Evolutionary conservation across 2,888 invertebrate genomes (phyloP), one percentile per base, ranked within the genome.

Genomic region (Ernsta delagoae): DNA sequence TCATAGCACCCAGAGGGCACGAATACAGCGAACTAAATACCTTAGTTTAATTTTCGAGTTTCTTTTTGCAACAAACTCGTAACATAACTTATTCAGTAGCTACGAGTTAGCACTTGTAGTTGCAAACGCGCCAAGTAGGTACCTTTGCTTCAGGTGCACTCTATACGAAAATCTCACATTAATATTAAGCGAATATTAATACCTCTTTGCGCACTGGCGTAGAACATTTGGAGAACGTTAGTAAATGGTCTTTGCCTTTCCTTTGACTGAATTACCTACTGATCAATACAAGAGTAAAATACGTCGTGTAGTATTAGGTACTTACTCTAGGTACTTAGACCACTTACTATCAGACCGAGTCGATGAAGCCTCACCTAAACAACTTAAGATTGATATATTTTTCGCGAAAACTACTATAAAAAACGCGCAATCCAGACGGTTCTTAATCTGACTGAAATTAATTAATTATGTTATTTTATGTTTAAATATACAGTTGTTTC

Each of bases 141-240:
- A 36, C n/a, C 16, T 16, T 1, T 39, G 7, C 9, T 41, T 53
- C 41, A 16, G 54, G 39, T 39, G 53, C 16, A 41, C 41, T 43
- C 59, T 50, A 48, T 24, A 24, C 50, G 39, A 53, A 59, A 66
- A 56, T 64, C 60, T 50, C 59, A 39, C 53, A 60, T 59, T 66
- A 54, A 65, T 65, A 59, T 50, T 12, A 50, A 65, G 59, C 59
- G 59, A 34, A 39, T 59, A 16, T 65, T 65, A 65, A 59, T 65
- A 50, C 41, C 59, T 53, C 41, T 31, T 11, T 34, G 56, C 34
- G 53, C 53, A 43, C 41, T 60, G 53, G 50, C 24, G 41, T 31
- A 16, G 39, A 60, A 24, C 5, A 24, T 12, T 34, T 48, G 34
- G 61, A 31, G 16, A 45, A 31, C 61, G 48, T 48, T 36, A 24